Conservation (phyloP, 2,888 invertebrate species). For the Apantesis nais region DNA sequence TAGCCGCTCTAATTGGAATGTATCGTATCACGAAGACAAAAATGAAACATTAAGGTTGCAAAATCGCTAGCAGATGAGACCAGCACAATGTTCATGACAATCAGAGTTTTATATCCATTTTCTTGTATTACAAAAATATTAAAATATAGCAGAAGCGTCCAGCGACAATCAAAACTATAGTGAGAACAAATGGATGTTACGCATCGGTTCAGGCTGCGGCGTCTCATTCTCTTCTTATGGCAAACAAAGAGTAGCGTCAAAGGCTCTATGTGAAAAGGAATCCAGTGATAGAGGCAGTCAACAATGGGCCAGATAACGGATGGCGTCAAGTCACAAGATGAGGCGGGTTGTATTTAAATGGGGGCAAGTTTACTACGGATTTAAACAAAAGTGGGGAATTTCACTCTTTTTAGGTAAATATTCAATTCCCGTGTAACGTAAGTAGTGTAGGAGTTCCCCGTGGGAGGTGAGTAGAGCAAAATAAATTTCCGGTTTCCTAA, state of each 20-base stretch:
- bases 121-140: conserved; percentile 37
- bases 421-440: not conserved
- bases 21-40: too few relatives aligned
- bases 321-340: conserved; percentile 41
- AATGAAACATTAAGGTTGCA: not conserved
- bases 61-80: conserved; percentile 14
- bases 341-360: conserved; percentile 34
- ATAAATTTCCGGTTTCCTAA: too few relatives aligned
- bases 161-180: conserved; percentile 58
- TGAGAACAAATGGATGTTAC: conserved; percentile 68
- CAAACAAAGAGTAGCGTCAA: conserved; percentile 83
- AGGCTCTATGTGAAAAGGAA: conserved; percentile 83
- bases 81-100: conserved; percentile 8
- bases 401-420: not conserved
- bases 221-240: conserved; percentile 81
- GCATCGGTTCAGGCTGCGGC: conserved; percentile 73
- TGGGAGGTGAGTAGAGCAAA: not conserved
- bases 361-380: not conserved
- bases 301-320: conserved; percentile 79
- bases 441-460: not conserved
- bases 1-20: too few relatives aligned
- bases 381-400: not conserved
- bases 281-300: conserved; percentile 84
- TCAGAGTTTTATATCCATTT: conserved; percentile 5
- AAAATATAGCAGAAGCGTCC: conserved; percentile 50